A percentile compares a stretch with the other conserved stretches of the same genome.
Evolutionary conservation across 2,797 vertebrate genomes (phyloP).

Genomic region (Miopithecus talapoin): DNA sequence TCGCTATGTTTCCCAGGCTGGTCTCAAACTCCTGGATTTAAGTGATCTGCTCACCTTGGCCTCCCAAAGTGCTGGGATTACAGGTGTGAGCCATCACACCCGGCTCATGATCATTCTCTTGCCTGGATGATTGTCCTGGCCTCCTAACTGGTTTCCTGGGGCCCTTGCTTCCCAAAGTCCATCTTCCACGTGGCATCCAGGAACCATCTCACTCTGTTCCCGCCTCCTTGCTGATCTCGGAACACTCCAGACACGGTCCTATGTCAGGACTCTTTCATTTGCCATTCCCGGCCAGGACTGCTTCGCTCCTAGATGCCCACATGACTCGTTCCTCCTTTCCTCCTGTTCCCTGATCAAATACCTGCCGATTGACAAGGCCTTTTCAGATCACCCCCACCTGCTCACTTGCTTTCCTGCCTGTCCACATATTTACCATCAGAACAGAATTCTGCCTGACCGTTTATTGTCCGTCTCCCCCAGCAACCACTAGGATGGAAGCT

Average conservation of each 20-base stretch:
- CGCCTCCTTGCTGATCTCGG: neutral
- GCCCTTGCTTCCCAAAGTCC: neutral
- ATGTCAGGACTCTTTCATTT: neutral
- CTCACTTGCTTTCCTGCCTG: neutral
- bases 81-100: neutral
- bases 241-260: no score
- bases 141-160: neutral
- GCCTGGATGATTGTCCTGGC: accelerated
- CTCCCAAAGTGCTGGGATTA: neutral
- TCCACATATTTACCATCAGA: neutral
- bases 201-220: neutral
- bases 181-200: neutral
- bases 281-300: accelerated
- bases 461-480: neutral
- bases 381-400: neutral
- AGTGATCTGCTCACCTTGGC: neutral
- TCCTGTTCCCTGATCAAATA: neutral
- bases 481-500: neutral
- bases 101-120: neutral
- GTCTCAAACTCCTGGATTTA: neutral
- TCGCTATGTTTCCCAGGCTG: neutral
- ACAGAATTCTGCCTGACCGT: neutral
- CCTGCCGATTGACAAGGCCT: neutral
- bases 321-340: neutral
- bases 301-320: neutral